These are phyloP conservation scores for Labrus mixtus DNA, from an alignment of 2,113 vertebrate genomes.

Conservation along the genomic window DNA sequence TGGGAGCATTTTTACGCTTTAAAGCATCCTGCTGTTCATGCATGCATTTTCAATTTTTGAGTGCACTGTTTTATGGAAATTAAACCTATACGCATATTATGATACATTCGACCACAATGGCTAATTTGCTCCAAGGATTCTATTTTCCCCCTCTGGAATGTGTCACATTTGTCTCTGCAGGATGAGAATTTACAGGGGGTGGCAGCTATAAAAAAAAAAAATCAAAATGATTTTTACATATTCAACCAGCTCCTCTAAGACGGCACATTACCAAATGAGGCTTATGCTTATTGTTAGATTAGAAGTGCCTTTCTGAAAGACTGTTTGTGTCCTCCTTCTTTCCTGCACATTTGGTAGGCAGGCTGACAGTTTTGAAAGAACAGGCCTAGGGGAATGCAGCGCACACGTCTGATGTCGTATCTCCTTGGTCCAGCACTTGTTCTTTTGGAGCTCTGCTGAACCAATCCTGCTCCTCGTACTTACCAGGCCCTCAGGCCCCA, in stretches of 20 bases:
- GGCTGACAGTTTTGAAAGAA: conserved; percentile 76
- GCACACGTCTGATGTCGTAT: conserved; percentile 79
- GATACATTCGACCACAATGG: conserved; percentile 11
- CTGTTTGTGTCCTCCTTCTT: conserved; percentile 51
- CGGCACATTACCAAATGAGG: conserved; percentile 60
- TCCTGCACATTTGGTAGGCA: conserved; percentile 62
- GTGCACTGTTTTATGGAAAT: conserved; percentile 11
- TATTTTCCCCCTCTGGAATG: conserved; percentile 16
- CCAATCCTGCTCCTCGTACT: conserved; percentile 70
- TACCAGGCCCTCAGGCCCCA: conserved; percentile 72
- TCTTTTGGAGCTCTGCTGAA: conserved; percentile 74
- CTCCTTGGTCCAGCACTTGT: conserved; percentile 79
- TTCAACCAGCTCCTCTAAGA: conserved; percentile 32
- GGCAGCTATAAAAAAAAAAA: conserved; percentile 10
- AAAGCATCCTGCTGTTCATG: conserved; percentile 3
- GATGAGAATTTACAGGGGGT: conserved; percentile 28
- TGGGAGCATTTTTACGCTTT: conserved; percentile 3
- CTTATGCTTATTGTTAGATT: conserved; percentile 67
- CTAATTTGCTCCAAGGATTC: conserved; percentile 9
- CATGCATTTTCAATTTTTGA: conserved; percentile 3
- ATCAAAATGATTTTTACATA: conserved; percentile 25
- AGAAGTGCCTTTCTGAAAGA: conserved; percentile 53
- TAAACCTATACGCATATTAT: conserved; percentile 5
- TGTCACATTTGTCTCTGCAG: conserved; percentile 34
- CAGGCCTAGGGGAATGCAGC: conserved; percentile 74